Base-by-base conservation (phyloP, 2,888 invertebrate genomes). In the Cephus spinipes region DNA sequence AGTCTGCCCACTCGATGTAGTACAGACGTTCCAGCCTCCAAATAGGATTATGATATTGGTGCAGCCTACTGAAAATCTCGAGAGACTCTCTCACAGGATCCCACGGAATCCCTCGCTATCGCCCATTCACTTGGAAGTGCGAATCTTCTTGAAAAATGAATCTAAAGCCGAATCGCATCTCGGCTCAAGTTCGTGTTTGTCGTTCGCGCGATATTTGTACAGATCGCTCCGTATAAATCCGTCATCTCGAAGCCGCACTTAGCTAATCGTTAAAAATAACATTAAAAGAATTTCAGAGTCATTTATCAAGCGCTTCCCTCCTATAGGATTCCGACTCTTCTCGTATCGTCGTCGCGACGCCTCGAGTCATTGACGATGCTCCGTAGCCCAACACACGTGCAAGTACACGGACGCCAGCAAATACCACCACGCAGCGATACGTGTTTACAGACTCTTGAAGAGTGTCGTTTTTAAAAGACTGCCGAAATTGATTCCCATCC, bases 241-340 rank as follows among this genome's bases (percentile, higher is more conserved):
- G 55, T 55, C 55, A 55, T 55, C 55, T 23, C 15, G 23, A 55
- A 55, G 55, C 23, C 23, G 23, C 23, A 30, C 30, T 32, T 33
- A 35, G 73, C 34, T 35, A 34, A 74, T 74, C 34, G 31, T 74
- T 36, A 74, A 74, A 74, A 74, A 74, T 74, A 74, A 74, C 74
- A 31, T 34, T 30, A 36, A 74, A 74, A 35, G 34, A 33, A 36
- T 36, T 12, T 35, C 12, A 12, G n/a, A 36, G 23, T 75, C 32
- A 23, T 73, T 75, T 75, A 55, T 55, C 55, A 55, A 23, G 23
- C 55, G 23, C 55, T 23, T 55, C 15, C 55, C 55, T 55, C 23
- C 15, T 55, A 23, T 23, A 23, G 2, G 55, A 55, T 55, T 23
- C 23, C 55, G 55, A 55, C 23, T 55, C 55, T 9, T 55, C 55